These are phyloP conservation scores for Lepidocyrtinus sp. DNA, from an alignment of 2,888 invertebrate species.

Conservation along the genomic window DNA sequence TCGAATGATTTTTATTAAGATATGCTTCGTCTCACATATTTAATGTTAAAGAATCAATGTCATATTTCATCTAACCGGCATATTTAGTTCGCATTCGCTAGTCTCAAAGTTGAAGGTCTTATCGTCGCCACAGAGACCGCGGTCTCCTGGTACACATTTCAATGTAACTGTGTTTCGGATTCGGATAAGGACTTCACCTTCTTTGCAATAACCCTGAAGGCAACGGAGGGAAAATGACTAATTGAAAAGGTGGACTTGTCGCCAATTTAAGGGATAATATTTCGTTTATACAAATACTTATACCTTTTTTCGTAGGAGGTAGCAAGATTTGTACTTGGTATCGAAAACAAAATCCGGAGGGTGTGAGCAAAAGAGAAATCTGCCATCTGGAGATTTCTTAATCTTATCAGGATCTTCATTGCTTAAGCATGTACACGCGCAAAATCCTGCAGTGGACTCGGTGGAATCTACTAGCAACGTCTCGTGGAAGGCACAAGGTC, in stretches of 20 bases:
- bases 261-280: background rate
- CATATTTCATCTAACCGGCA: too few species aligned
- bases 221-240: background rate
- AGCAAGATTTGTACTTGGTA: background rate
- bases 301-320: background rate
- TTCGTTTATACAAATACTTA: background rate
- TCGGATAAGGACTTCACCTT: background rate
- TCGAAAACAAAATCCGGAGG: background rate
- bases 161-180: background rate
- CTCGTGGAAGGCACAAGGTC: background rate
- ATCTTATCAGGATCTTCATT: background rate
- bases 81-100: background rate
- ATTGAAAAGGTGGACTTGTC: background rate
- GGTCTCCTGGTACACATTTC: background rate
- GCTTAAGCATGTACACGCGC: background rate
- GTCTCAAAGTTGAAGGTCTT: background rate
- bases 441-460: background rate
- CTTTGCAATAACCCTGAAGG: background rate
- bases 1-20: background rate
- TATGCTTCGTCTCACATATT: background rate
- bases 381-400: background rate
- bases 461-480: background rate
- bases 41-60: background rate
- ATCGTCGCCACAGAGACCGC: background rate
- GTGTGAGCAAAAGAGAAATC: background rate